Evolutionary conservation across 2,113 vertebrate species (phyloP).

Genomic region (Urocynchramus pylzowi): DNA sequence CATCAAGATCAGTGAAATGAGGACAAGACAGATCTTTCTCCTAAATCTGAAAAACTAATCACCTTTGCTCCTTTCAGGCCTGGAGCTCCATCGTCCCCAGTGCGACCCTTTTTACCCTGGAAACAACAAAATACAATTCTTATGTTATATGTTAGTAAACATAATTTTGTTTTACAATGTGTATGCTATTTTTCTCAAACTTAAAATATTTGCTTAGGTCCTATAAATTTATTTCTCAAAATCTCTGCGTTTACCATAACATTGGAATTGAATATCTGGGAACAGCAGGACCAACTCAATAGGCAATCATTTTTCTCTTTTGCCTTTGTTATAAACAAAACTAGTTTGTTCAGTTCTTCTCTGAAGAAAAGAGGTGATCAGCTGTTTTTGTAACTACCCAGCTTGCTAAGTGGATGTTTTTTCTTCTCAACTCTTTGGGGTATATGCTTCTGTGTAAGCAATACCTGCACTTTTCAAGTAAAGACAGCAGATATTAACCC

Average conservation of each 20-base stretch:
- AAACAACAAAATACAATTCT: background rate
- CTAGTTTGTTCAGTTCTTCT: background rate
- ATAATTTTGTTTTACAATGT: background rate
- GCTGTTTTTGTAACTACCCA: background rate
- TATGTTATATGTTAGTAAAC: background rate
- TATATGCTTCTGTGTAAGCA: background rate
- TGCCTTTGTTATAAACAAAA: background rate
- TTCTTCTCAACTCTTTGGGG: background rate
- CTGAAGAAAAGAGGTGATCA: background rate
- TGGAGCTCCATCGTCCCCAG: slow-evolving; percentile 80
- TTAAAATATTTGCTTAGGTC: background rate
- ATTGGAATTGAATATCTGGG: slow-evolving; percentile 37
- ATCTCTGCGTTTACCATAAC: slow-evolving; percentile 58
- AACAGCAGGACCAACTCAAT: background rate
- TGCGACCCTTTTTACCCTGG: slow-evolving; percentile 87
- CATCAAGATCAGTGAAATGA: background rate
- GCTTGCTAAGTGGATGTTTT: background rate
- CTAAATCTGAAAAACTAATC: background rate
- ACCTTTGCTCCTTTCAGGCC: slow-evolving; percentile 88
- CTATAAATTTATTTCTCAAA: slow-evolving; percentile 30
- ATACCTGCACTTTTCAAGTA: background rate
- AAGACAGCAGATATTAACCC: background rate
- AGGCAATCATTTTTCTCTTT: background rate
- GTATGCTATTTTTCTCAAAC: background rate
- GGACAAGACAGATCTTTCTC: background rate